These are phyloP conservation scores for Dipodomys stephensi DNA, from an alignment of 2,113 vertebrate genomes.

Conservation along the genomic window DNA sequence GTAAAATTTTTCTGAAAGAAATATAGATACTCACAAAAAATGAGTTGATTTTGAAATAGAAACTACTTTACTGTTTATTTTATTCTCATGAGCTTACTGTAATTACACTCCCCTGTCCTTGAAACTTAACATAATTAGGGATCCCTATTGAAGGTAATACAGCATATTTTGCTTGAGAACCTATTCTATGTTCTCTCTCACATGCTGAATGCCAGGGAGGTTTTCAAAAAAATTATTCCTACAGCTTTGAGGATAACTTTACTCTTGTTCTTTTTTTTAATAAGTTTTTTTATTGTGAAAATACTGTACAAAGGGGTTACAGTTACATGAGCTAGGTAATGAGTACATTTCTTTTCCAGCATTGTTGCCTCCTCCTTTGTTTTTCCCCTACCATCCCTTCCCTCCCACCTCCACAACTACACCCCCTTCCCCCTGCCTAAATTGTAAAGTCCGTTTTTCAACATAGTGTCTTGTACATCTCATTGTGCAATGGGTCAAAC, in stretches of 20 bases:
- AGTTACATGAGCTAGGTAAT: no score
- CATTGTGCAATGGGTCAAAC: no score
- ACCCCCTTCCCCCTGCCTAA: no score
- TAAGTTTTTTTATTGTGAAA: no score
- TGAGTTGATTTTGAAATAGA: conserved; percentile 15
- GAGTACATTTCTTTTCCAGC: no score
- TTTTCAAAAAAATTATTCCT: neutral
- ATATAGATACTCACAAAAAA: neutral
- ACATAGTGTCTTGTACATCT: no score
- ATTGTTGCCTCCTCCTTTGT: no score
- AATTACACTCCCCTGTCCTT: neutral
- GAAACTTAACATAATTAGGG: neutral
- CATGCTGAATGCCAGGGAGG: neutral
- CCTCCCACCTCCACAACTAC: no score
- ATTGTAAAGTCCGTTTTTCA: no score
- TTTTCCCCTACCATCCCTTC: no score
- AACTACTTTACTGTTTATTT: neutral
- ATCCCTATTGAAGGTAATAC: neutral
- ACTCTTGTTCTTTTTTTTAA: neutral
- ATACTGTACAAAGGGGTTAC: no score
- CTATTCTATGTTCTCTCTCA: neutral
- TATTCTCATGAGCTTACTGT: neutral
- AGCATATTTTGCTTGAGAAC: neutral
- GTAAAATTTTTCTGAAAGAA: neutral
- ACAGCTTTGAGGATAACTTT: neutral